Percentiles rank a stretch among this genome's conserved stretches.
phyloP scores from a whole-genome alignment of 1,140 invertebrate genomes.

The Drosophila asahinai region DNA sequence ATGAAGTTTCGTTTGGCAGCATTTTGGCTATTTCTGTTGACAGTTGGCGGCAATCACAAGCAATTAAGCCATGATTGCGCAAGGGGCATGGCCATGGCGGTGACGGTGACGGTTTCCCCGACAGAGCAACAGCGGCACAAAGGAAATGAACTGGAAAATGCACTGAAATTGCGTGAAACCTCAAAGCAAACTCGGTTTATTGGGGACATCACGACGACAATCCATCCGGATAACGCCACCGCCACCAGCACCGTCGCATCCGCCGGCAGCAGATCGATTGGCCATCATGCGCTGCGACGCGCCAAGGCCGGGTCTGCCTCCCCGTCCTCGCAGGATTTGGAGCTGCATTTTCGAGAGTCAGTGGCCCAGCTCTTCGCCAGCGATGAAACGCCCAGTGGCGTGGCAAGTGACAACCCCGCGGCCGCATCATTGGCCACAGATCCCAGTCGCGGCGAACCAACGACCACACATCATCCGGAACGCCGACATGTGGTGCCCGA shows the following conservation, averaged over 20 bases:
- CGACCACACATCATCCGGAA: conserved; percentile 70
- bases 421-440: conserved; percentile 43
- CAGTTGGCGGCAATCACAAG: conserved; percentile 70
- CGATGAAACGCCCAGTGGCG: conserved; percentile 24
- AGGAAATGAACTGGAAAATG: conserved; percentile 79
- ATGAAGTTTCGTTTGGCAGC: conserved; percentile 73
- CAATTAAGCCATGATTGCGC: conserved; percentile 67
- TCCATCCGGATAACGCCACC: conserved; percentile 43
- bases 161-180: conserved; percentile 60
- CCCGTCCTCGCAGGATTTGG: conserved; percentile 33
- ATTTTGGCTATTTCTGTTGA: conserved; percentile 81
- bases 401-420: conserved; percentile 26
- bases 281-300: conserved; percentile 39
- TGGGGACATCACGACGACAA: conserved; percentile 63
- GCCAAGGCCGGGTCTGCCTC: conserved; percentile 36
- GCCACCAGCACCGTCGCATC: conserved; percentile 2
- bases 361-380: conserved; percentile 56
- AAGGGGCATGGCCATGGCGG: conserved; percentile 16
- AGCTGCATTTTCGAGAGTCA: conserved; percentile 56
- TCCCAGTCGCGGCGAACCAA: conserved; percentile 13
- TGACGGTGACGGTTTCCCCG: conserved; percentile 22
- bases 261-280: conserved; percentile 48
- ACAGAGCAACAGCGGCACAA: conserved; percentile 36
- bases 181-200: conserved; percentile 58
- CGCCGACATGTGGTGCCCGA: conserved; percentile 80